phyloP scores from a whole-genome alignment of 2,113 vertebrate species.

The Scytalopus superciliaris region DNA sequence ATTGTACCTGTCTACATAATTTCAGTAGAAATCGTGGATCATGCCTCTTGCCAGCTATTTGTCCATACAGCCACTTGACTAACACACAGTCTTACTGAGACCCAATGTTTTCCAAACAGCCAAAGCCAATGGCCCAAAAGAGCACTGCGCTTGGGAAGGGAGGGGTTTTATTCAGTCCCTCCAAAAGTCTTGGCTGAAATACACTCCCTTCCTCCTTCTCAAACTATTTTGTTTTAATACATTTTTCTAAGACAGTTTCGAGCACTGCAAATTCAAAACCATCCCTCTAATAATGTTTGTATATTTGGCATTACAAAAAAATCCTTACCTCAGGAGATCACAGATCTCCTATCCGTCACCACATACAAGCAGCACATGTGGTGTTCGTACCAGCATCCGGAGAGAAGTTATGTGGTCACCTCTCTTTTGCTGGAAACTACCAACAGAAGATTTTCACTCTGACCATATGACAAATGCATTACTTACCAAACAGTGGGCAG shows the following conservation, averaged over 20 bases:
- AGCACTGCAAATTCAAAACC: neutral
- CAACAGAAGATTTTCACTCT: neutral
- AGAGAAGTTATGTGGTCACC: neutral
- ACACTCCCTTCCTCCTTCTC: neutral
- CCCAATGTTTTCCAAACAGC: neutral
- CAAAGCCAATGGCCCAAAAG: neutral
- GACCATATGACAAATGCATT: neutral
- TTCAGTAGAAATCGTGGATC: neutral
- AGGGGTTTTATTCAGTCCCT: fast-evolving
- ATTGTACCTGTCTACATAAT: neutral
- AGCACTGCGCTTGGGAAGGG: neutral
- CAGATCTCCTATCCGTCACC: neutral
- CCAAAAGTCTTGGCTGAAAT: neutral
- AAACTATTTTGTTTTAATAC: neutral
- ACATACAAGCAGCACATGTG: neutral
- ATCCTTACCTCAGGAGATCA: neutral
- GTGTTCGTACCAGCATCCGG: neutral
- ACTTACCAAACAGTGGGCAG: neutral
- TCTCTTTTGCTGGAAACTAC: neutral
- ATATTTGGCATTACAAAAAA: neutral
- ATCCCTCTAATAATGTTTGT: neutral
- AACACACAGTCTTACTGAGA: neutral
- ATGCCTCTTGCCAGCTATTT: neutral
- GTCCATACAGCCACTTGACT: neutral
- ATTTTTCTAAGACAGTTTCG: neutral